A percentile compares a stretch with the other conserved stretches of the same genome.
Conservation (phyloP, 2,797 vertebrate species). For the Acrocephalus scirpaceus region DNA sequence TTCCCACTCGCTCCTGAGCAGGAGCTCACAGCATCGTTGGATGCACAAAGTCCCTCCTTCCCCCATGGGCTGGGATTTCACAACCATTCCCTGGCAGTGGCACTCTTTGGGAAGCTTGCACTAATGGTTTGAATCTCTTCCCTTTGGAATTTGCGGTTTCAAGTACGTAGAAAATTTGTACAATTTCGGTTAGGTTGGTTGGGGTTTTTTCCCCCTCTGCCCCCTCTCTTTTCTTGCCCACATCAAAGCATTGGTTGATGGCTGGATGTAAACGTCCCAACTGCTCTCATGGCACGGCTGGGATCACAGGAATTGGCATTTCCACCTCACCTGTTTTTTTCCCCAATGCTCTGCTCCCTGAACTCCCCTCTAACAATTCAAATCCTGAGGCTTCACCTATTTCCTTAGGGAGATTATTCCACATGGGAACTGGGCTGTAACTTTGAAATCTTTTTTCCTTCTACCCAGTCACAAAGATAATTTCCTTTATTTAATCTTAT, state of each 20-base stretch:
- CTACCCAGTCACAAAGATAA: slow-evolving; percentile 11
- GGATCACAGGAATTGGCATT: neutral
- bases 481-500: slow-evolving; percentile 31
- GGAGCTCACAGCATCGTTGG: neutral
- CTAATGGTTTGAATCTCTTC: neutral
- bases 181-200: neutral
- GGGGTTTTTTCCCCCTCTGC: neutral
- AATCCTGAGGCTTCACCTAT: neutral
- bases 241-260: neutral
- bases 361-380: neutral
- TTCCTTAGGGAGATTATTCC: slow-evolving; percentile 36
- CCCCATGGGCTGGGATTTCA: neutral
- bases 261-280: neutral
- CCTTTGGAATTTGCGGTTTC: neutral
- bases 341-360: neutral
- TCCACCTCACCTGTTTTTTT: neutral
- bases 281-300: neutral
- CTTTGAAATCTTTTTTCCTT: slow-evolving; percentile 2
- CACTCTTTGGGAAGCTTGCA: neutral
- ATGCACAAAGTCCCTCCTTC: neutral
- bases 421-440: neutral
- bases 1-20: neutral
- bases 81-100: neutral
- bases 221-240: neutral
- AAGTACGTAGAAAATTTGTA: neutral